Percentiles rank a stretch among this genome's conserved stretches.
These are phyloP conservation scores for Herminia tarsipennalis DNA, from an alignment of 2,888 invertebrate genomes.

Conservation along the genomic window DNA sequence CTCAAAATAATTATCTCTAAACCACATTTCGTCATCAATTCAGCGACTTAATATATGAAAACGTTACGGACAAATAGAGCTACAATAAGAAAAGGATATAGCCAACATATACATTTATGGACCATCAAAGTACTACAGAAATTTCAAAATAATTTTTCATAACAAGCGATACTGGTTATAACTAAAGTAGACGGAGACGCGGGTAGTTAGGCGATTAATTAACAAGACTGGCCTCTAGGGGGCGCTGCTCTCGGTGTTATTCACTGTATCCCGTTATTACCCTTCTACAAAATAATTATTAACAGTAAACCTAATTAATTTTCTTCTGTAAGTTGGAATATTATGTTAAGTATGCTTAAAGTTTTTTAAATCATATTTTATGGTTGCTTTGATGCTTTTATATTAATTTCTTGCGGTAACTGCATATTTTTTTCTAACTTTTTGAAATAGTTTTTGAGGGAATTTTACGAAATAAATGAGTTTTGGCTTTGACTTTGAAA, in stretches of 20 bases:
- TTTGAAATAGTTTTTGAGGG: no score
- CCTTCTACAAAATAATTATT: slow-evolving; percentile 66
- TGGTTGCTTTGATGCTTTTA: not conserved
- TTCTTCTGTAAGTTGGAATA: slow-evolving; percentile 51
- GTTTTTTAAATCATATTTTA: slow-evolving; percentile 46
- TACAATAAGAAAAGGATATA: no score
- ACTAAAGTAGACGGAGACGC: slow-evolving; percentile 50
- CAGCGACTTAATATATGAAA: no score
- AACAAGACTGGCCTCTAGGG: slow-evolving; percentile 63
- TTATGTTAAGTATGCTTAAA: slow-evolving; percentile 51
- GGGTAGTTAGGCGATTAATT: slow-evolving; percentile 68
- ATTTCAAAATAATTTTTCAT: slow-evolving; percentile 51
- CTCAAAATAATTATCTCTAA: no score
- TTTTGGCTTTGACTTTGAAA: no score
- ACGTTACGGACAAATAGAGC: no score
- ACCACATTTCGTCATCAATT: no score
- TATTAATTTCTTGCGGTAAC: no score
- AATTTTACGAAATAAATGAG: no score
- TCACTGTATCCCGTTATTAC: slow-evolving; percentile 57
- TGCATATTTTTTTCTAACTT: no score
- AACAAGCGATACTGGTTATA: slow-evolving; percentile 49
- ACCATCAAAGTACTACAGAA: slow-evolving; percentile 22
- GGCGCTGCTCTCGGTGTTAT: slow-evolving; percentile 57
- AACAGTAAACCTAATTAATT: slow-evolving; percentile 66
- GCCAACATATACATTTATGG: no score